Evolutionary conservation across 2,888 invertebrate genomes (phyloP).

Genomic region (Rapana venosa): DNA sequence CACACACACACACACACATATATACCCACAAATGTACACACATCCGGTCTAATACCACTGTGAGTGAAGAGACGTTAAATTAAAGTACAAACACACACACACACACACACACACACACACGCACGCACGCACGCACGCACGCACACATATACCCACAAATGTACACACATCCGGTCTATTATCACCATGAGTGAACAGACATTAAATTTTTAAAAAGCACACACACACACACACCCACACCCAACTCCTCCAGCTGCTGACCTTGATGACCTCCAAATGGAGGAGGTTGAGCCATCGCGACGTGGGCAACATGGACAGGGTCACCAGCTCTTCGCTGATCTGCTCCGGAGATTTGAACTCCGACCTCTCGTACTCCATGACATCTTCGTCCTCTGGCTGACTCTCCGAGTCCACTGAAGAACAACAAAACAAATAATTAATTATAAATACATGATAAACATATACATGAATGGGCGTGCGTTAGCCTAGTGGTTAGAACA

Average conservation of each 20-base stretch:
- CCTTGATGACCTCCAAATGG: slow-evolving; percentile 90
- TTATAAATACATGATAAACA: background rate
- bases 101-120: background rate
- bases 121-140: background rate
- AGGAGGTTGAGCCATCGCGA: slow-evolving; percentile 95
- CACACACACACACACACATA: background rate
- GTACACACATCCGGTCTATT: background rate
- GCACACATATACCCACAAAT: background rate
- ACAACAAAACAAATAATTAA: background rate
- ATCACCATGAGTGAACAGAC: too few species aligned
- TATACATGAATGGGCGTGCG: too few species aligned
- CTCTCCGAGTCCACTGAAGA: slow-evolving; percentile 13
- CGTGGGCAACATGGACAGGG: slow-evolving; percentile 89
- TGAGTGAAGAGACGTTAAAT: too few species aligned
- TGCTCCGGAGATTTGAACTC: slow-evolving; percentile 87
- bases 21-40: background rate
- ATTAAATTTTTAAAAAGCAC: background rate
- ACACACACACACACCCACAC: background rate
- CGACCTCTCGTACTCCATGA: slow-evolving; percentile 60
- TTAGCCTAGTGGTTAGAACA: too few species aligned
- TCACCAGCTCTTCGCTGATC: slow-evolving; percentile 87
- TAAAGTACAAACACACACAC: background rate
- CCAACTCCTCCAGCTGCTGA: slow-evolving; percentile 41
- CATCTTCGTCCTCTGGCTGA: slow-evolving; percentile 47
- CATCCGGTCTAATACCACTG: too few species aligned